These are phyloP conservation scores for Trichoplusia ni DNA, from an alignment of 1,140 invertebrate genomes.

Conservation along the genomic window DNA sequence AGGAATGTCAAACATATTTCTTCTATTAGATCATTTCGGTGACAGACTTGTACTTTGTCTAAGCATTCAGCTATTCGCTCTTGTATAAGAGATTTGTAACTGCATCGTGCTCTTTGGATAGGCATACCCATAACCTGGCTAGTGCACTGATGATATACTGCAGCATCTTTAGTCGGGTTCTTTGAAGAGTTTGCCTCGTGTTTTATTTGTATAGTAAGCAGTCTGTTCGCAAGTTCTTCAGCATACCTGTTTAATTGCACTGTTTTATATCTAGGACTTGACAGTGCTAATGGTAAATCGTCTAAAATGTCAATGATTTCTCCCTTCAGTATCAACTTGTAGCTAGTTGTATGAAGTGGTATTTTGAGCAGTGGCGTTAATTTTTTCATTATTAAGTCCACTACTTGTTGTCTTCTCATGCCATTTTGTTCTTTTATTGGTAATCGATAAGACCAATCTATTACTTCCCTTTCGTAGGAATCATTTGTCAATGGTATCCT, in stretches of 20 bases:
- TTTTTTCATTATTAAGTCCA: constrained; percentile 10
- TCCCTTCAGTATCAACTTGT: constrained; percentile 28
- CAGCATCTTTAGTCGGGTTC: neutral
- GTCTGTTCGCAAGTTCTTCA: constrained; percentile 26
- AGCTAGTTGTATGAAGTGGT: constrained; percentile 15
- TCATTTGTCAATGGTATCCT: neutral
- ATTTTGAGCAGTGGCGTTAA: constrained; percentile 12
- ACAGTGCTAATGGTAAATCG: constrained; percentile 7
- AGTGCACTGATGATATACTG: neutral
- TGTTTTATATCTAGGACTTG: neutral
- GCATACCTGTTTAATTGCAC: constrained; percentile 25
- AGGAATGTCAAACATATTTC: neutral
- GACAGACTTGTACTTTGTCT: neutral
- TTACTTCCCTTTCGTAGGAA: neutral
- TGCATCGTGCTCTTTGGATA: neutral
- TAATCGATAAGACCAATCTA: constrained; percentile 10
- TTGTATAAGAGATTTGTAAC: neutral
- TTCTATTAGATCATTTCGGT: neutral
- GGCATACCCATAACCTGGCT: neutral
- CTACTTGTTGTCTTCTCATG: neutral
- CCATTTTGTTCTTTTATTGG: neutral
- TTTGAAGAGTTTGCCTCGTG: neutral
- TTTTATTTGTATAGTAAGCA: constrained; percentile 14
- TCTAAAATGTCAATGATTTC: constrained; percentile 31
- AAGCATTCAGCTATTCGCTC: neutral